These are phyloP conservation scores for Epizoanthus illoricatus DNA, from an alignment of 92 coral and sea anemone species.

Conservation along the genomic window DNA sequence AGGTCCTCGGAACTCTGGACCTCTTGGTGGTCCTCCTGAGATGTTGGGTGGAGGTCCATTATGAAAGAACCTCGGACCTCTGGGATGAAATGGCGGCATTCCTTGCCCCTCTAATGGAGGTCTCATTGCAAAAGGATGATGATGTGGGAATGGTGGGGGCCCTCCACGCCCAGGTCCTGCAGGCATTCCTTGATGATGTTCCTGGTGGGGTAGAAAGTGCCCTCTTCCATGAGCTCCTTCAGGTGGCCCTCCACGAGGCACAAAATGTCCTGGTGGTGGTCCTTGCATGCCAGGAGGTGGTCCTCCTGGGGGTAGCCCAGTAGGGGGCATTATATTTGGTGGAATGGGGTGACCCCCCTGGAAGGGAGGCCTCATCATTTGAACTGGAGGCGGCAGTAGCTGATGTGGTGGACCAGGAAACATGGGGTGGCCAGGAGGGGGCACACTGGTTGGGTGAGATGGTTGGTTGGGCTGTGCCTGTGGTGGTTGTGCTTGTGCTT, in stretches of 20 bases:
- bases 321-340: slow-evolving; percentile 59
- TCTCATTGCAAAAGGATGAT: slow-evolving; percentile 48
- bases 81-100: slow-evolving; percentile 67
- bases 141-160: slow-evolving; percentile 57
- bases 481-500: background rate
- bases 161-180: slow-evolving; percentile 47
- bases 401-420: slow-evolving; percentile 56
- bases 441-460: slow-evolving; percentile 70
- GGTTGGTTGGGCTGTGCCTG: slow-evolving; percentile 56
- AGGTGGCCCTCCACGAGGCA: slow-evolving; percentile 13
- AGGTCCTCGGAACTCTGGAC: slow-evolving; percentile 31
- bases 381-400: slow-evolving; percentile 75
- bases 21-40: slow-evolving; percentile 39
- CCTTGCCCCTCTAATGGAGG: slow-evolving; percentile 39
- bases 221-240: slow-evolving; percentile 41
- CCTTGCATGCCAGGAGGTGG: slow-evolving; percentile 31
- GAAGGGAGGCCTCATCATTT: slow-evolving; percentile 83
- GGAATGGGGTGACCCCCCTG: slow-evolving; percentile 64
- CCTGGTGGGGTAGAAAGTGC: slow-evolving; percentile 47
- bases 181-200: slow-evolving; percentile 38
- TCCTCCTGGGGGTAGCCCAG: slow-evolving; percentile 55
- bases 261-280: slow-evolving; percentile 37
- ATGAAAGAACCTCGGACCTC: slow-evolving; percentile 38
- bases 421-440: slow-evolving; percentile 81
- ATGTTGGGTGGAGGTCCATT: slow-evolving; percentile 36